A percentile compares a stretch with the other conserved stretches of the same genome.
Evolutionary conservation across 2,113 vertebrate species (phyloP).

Genomic region (Himantopus leucocephalus): DNA sequence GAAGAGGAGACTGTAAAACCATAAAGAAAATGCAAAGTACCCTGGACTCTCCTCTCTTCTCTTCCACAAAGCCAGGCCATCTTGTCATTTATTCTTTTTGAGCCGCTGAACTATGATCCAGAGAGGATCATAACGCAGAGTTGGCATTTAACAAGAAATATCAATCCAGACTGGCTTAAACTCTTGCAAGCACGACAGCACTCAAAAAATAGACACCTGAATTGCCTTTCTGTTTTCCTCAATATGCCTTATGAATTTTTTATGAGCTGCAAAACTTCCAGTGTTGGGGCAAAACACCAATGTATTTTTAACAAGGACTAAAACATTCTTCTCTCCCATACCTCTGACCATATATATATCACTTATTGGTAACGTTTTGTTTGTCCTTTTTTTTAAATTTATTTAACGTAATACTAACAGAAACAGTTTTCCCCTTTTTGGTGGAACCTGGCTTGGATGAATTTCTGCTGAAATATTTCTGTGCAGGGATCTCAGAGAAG

Average conservation of each 20-base stretch:
- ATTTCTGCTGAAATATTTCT: not conserved
- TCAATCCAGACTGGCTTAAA: slow-evolving; percentile 17
- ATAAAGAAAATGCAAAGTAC: slow-evolving; percentile 1
- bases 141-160: slow-evolving; percentile 36
- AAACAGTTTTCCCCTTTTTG: not conserved
- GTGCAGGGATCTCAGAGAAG: not conserved
- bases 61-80: not conserved
- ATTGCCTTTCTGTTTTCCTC: slow-evolving; percentile 36
- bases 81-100: not conserved
- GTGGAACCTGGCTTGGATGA: not conserved
- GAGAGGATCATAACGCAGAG: not conserved
- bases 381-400: not conserved
- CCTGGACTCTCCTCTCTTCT: not conserved
- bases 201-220: not conserved
- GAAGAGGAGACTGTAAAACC: slow-evolving; percentile 42
- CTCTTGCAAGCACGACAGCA: not conserved
- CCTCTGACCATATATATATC: not conserved
- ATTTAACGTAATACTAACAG: not conserved
- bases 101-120: not conserved
- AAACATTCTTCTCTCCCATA: not conserved
- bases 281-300: not conserved
- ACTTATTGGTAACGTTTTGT: not conserved
- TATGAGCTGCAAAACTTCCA: slow-evolving; percentile 28
- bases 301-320: not conserved
- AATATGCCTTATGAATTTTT: slow-evolving; percentile 14